Percentiles rank a stretch among this genome's conserved stretches.
phyloP scores from a whole-genome alignment of 2,797 vertebrate species.

The Chiroxiphia lanceolata region DNA sequence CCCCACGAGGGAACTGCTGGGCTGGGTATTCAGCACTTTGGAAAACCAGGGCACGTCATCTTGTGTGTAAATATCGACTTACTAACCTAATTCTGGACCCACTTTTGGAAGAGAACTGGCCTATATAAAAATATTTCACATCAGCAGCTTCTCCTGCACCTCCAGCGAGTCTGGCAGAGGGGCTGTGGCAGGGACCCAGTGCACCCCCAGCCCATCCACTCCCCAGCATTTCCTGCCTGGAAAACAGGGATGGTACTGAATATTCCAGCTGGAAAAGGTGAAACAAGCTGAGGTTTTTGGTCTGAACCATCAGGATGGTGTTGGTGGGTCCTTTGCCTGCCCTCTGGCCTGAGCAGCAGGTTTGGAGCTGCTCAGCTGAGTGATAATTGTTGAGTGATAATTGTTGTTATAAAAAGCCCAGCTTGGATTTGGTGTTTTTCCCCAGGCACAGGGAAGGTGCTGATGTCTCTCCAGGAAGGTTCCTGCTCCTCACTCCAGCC shows the following conservation, averaged over 20 bases:
- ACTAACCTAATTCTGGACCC: slow-evolving; percentile 47
- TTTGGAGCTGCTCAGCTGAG: background rate
- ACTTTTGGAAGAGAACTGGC: background rate
- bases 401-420: background rate
- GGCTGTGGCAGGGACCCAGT: accelerated
- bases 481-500: background rate
- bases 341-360: background rate
- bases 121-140: background rate
- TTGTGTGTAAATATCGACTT: background rate
- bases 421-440: background rate
- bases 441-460: background rate
- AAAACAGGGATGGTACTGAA: accelerated
- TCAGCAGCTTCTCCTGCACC: background rate
- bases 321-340: background rate
- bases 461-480: background rate
- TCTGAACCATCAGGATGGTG: background rate
- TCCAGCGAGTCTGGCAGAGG: accelerated
- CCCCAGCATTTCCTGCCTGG: background rate
- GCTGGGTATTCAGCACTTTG: background rate
- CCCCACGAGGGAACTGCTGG: background rate
- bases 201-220: background rate
- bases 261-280: background rate
- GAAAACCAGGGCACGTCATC: slow-evolving; percentile 9
- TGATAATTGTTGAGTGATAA: background rate
- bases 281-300: background rate